Base-by-base conservation (phyloP, 2,113 vertebrate species). In the Muntiacus muntjak region DNA sequence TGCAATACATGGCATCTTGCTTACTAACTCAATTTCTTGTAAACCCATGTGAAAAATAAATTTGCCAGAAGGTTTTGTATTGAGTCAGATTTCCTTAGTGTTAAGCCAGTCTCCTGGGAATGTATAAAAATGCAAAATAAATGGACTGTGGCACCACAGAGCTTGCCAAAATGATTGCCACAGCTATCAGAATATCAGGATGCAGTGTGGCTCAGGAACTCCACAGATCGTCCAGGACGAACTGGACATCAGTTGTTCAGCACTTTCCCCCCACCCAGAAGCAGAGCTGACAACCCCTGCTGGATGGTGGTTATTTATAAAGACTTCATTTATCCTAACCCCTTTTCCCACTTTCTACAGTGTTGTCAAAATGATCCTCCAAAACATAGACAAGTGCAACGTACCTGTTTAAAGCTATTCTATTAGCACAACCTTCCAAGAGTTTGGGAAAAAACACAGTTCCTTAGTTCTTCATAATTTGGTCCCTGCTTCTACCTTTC, bases 1-100 rank as follows among this genome's bases (percentile, higher is more conserved):
- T 19, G 43, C 50, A 87, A 62, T 87, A 45, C 71, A 71, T 23
- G 78, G 71, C 93, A 97, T 98, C 89, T 89, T 98, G 96, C 87
- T 93, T 97, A 95, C 89, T 92, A 96, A 94, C 88, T 96, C 74
- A 86, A 91, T 97, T 97, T 97, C 91, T 98, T 88, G 60, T 95
- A 98, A 97, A 94, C 74, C 33, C 47, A 81, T 89, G 71, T 94
- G 91, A 96, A 96, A 98, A 97, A 86, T 74, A 97, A 92, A 95
- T 93, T 95, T 95, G 83, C 96, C 43, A 81, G 62, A 85, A 6
- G 87, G 71, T 81, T 97, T 98, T 90, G 26, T 97, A 83, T 95
- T 91, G 91, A 97, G 96, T 97, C 96, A 97, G 87, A 97, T 92
- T 94, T 96, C 50, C 26, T 71, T 16, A 26, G 1, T 78, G 36